Conservation (phyloP, 2,888 invertebrate species). For the Rhagium mordax region DNA sequence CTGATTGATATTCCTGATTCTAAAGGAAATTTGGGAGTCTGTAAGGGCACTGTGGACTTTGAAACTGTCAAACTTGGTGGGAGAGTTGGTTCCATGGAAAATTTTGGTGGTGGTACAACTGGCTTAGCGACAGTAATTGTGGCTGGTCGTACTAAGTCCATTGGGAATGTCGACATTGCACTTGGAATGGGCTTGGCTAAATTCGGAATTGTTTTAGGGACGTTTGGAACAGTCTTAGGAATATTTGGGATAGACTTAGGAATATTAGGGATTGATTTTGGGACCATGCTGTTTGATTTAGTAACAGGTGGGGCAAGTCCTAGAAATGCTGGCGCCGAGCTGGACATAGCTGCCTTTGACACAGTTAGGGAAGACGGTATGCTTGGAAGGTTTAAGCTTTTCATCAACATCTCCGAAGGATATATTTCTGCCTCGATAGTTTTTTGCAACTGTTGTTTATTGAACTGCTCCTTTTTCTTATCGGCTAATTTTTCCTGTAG, state of each 20-base stretch:
- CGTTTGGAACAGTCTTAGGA: conserved; percentile 3
- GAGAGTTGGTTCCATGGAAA: conserved; percentile 40
- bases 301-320: conserved; percentile 16
- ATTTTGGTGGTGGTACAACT: conserved; percentile 15
- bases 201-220: conserved; percentile 23
- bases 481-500: conserved; percentile 81
- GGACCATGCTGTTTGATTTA: conserved; percentile 26
- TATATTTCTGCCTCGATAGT: conserved; percentile 55
- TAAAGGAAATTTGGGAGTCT: conserved; percentile 60
- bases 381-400: conserved; percentile 54
- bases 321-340: conserved; percentile 29
- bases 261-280: conserved; percentile 20
- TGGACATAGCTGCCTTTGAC: conserved; percentile 66
- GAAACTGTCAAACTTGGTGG: conserved; percentile 56
- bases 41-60: conserved; percentile 38
- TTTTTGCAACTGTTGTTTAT: conserved; percentile 43
- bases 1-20: conserved; percentile 67
- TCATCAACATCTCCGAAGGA: conserved; percentile 48
- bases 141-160: conserved; percentile 28
- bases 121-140: conserved; percentile 3
- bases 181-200: conserved; percentile 1
- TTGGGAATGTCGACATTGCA: not conserved
- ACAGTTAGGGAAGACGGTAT: conserved; percentile 73
- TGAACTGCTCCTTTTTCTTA: conserved; percentile 72
- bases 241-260: conserved; percentile 28